Evolutionary conservation across 2,113 vertebrate genomes (phyloP), one percentile per base, ranked within the genome.

Genomic region (Oreochromis aureus): DNA sequence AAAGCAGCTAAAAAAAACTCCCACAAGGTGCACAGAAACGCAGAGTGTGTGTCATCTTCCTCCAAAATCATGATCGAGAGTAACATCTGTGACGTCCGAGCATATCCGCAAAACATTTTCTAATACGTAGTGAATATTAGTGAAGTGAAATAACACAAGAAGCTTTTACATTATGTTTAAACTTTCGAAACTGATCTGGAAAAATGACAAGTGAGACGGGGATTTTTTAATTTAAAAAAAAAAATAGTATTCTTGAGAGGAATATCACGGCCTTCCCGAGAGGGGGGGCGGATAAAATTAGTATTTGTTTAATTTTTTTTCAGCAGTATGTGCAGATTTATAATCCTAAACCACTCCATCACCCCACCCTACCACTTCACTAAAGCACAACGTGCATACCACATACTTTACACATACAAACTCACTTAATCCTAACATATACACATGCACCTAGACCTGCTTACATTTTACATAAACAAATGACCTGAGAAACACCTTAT

Each of bases 191-290:
- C 63, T 44, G 66, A 69, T 69, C 63, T 22, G 7, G n/a, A 69
- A 69, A 69, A 69, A 41, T 22, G 63, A 69, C 10, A 24, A 44
- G 6, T 15, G 11, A 71, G 66, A 8, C 0, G 4, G 63, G 36
- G 7, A 5, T 24, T 69, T 69, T 18, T 4, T 32, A 32, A 10
- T 55, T 54, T 1, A 3, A 24, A 15, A 59, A 58, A 7, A 27
- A 58, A 24, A 27, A 11, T 0, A n/a, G 10, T 19, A 69, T 15
- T 71, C 3, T 24, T 69, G 36, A 41, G 36, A 69, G 4, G 36
- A 69, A 7, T 22, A 69, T n/a, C 7, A 71, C 1, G 1, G 63
- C 0, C 19, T 22, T 41, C 1, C n/a, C 1, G 1, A 22, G 34
- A 4, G 24, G 34, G n/a, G 16, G 4, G 10, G 10, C 1, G 32